Evolutionary conservation across 2,888 invertebrate genomes (phyloP).

Genomic region (Morpho helenor): DNA sequence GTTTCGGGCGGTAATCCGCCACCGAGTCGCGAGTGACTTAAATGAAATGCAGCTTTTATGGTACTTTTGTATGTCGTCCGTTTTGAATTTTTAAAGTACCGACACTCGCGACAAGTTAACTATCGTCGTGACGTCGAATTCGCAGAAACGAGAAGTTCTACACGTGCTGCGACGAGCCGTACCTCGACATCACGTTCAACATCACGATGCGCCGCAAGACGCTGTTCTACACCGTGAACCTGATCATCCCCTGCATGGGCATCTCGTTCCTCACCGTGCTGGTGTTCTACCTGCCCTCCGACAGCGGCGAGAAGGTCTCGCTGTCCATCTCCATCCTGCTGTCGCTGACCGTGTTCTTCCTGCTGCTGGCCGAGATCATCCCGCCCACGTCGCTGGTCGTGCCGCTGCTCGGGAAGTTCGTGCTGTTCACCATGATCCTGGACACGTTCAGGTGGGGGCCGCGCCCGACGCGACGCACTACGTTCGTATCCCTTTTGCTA

Average conservation of each 20-base stretch:
- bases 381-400: slow-evolving; percentile 94
- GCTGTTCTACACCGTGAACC: slow-evolving; percentile 96
- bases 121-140: slow-evolving; percentile 14
- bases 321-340: slow-evolving; percentile 96
- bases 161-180: slow-evolving; percentile 97
- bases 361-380: slow-evolving; percentile 83
- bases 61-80: too few relatives aligned
- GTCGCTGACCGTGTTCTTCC: slow-evolving; percentile 97
- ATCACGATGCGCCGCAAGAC: slow-evolving; percentile 97
- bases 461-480: too few relatives aligned
- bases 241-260: slow-evolving; percentile 96
- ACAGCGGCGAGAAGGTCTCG: slow-evolving; percentile 98
- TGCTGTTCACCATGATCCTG: slow-evolving; percentile 97
- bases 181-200: slow-evolving; percentile 97
- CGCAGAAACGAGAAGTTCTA: slow-evolving; percentile 93
- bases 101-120: too few relatives aligned
- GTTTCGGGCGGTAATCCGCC: too few relatives aligned
- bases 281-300: slow-evolving; percentile 96
- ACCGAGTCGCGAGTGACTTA: too few relatives aligned
- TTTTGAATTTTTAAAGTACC: too few relatives aligned
- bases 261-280: slow-evolving; percentile 96
- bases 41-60: too few relatives aligned
- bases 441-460: slow-evolving; percentile 90
- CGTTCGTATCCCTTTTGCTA: too few relatives aligned
- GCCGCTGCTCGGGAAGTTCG: slow-evolving; percentile 95